A percentile compares a stretch with the other conserved stretches of the same genome.
Evolutionary conservation across 2,888 invertebrate genomes (phyloP).

Genomic region (Drosophila testacea): DNA sequence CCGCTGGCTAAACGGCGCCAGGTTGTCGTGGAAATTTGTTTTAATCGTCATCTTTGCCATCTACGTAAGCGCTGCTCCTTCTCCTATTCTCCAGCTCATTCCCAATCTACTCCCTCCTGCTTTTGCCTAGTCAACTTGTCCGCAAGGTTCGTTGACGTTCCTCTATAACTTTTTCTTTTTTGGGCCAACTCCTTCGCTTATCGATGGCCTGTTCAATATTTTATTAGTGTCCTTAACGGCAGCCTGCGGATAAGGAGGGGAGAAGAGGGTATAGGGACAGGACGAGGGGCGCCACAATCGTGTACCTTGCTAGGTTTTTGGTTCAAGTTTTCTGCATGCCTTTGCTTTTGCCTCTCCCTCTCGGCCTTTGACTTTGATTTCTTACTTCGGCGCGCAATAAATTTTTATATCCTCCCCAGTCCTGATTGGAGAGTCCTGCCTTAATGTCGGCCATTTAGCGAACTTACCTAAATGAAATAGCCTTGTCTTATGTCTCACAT

Average conservation of each 20-base stretch:
- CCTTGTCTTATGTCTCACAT: slow-evolving; percentile 13
- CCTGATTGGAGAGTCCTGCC: slow-evolving; percentile 1
- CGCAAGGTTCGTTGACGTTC: slow-evolving; percentile 72
- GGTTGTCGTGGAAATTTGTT: slow-evolving; percentile 80
- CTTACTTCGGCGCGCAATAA: slow-evolving; percentile 67
- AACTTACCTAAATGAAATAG: slow-evolving; percentile 56
- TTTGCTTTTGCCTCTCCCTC: slow-evolving; percentile 11
- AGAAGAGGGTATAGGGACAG: background rate
- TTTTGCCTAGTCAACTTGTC: background rate
- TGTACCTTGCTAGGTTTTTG: slow-evolving; percentile 53
- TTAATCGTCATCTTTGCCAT: slow-evolving; percentile 83
- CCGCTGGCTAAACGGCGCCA: slow-evolving; percentile 82
- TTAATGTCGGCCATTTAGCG: slow-evolving; percentile 48
- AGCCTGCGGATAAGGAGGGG: background rate
- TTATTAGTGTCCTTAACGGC: slow-evolving; percentile 77
- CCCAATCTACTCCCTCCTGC: background rate
- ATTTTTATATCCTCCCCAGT: slow-evolving; percentile 61
- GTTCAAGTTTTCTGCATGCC: slow-evolving; percentile 8
- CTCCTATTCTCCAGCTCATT: background rate
- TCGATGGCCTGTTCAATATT: slow-evolving; percentile 79
- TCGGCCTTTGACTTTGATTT: slow-evolving; percentile 60
- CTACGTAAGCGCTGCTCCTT: slow-evolving; percentile 66
- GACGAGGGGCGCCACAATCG: slow-evolving; percentile 46
- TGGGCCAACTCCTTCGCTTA: slow-evolving; percentile 66
- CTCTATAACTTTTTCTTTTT: slow-evolving; percentile 8